Evolutionary conservation across 2,113 vertebrate genomes (phyloP).

Genomic region (Lontra canadensis): DNA sequence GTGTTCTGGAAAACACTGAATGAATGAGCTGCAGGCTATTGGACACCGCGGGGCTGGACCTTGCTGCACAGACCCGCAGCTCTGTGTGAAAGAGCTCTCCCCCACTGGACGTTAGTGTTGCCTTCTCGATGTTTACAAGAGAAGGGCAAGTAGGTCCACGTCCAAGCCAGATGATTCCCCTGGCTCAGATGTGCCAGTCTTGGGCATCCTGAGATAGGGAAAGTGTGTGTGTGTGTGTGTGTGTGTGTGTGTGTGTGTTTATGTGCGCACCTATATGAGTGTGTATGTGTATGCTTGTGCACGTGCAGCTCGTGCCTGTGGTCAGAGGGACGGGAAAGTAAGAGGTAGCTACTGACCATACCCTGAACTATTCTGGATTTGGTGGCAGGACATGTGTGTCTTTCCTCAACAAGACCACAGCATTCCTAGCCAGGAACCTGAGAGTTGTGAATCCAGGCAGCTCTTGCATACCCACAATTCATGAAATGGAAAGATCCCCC

Average conservation of each 20-base stretch:
- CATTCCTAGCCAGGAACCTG: background rate
- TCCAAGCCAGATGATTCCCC: background rate
- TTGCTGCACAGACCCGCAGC: background rate
- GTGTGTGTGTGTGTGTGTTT: background rate
- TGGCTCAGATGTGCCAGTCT: background rate
- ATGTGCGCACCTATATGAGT: background rate
- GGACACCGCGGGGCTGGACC: rapidly evolving
- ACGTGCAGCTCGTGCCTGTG: background rate
- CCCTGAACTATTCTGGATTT: background rate
- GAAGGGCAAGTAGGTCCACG: background rate
- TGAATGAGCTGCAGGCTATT: background rate
- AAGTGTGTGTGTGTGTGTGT: background rate
- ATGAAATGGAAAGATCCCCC: background rate
- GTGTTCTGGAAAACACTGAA: background rate
- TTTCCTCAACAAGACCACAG: background rate
- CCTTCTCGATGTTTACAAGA: background rate
- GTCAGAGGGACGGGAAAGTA: background rate
- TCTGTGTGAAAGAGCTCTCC: background rate
- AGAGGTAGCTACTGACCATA: background rate
- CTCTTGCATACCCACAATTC: background rate
- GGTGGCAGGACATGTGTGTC: background rate
- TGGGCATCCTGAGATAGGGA: background rate
- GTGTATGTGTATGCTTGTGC: background rate
- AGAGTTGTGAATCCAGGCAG: background rate
- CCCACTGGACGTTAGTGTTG: background rate